Percentiles rank a stretch among this genome's conserved stretches.
phyloP scores from a whole-genome alignment of 1,140 invertebrate genomes.

The Lepidostoma basale region DNA sequence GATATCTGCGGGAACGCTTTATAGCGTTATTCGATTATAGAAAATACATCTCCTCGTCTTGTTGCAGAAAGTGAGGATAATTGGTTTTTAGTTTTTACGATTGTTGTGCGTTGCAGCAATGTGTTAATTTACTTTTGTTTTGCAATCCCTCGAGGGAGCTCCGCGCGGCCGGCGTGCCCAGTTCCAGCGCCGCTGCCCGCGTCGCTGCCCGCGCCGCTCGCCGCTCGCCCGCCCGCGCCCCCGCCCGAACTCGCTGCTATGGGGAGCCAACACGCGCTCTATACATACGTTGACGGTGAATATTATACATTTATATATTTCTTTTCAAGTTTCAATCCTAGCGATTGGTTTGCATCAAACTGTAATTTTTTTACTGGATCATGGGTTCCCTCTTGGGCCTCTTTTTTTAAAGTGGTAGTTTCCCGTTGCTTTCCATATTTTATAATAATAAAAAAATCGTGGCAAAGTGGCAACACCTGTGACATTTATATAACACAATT shows the following conservation, averaged over 20 bases:
- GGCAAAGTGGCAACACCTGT: too few relatives aligned
- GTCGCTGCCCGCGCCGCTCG: not conserved
- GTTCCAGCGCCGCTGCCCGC: not conserved
- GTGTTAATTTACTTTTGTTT: conserved; percentile 45
- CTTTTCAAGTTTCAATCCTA: too few relatives aligned
- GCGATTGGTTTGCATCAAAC: too few relatives aligned
- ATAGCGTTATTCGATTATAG: conserved; percentile 24
- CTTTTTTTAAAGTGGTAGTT: too few relatives aligned
- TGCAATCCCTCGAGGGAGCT: conserved; percentile 34
- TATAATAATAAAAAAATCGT: too few relatives aligned
- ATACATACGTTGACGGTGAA: conserved; percentile 46
- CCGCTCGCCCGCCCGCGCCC: not conserved
- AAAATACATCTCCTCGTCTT: conserved; percentile 20
- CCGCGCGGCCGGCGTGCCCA: not conserved
- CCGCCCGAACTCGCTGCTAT: conserved; percentile 22
- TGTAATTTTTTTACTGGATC: not conserved
- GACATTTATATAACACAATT: too few relatives aligned
- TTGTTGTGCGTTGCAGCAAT: conserved; percentile 15
- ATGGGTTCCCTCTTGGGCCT: too few relatives aligned
- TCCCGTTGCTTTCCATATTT: too few relatives aligned
- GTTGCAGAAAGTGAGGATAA: conserved; percentile 28
- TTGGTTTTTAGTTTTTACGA: conserved; percentile 24
- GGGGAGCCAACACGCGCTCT: conserved; percentile 36
- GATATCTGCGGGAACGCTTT: conserved; percentile 18
- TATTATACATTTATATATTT: conserved; percentile 20